Evolutionary conservation across 2,113 vertebrate genomes (phyloP).

Genomic region (Hyperoodon ampullatus): DNA sequence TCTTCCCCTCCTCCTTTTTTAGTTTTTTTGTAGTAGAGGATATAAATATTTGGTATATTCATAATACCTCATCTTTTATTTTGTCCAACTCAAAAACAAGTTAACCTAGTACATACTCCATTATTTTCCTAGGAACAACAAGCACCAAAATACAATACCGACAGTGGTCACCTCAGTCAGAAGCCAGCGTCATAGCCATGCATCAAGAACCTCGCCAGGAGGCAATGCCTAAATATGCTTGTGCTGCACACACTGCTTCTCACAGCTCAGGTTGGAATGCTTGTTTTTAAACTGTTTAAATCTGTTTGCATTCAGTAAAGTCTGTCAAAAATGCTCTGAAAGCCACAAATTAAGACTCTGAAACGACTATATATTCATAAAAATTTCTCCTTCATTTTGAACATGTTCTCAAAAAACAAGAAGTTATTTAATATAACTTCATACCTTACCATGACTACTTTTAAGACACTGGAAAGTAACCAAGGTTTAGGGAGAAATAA

Average conservation of each 20-base stretch:
- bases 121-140: slow-evolving; percentile 2
- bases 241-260: not conserved
- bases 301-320: slow-evolving; percentile 32
- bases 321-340: slow-evolving; percentile 52
- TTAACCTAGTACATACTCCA: not conserved
- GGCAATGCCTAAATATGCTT: not conserved
- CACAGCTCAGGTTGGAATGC: slow-evolving; percentile 55
- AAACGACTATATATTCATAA: slow-evolving; percentile 32
- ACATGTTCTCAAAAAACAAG: slow-evolving; percentile 50
- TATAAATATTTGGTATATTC: slow-evolving; percentile 47
- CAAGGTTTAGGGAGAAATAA: slow-evolving; percentile 39
- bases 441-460: not conserved
- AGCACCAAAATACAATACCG: not conserved
- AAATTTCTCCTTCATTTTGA: slow-evolving; percentile 16
- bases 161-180: not conserved
- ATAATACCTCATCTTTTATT: slow-evolving; percentile 8
- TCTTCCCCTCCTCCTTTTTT: not conserved
- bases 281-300: slow-evolving; percentile 18
- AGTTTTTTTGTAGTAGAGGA: slow-evolving; percentile 8
- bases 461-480: slow-evolving; percentile 19
- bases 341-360: not conserved
- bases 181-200: not conserved
- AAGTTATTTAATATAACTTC: slow-evolving; percentile 27
- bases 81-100: slow-evolving; percentile 24
- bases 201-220: not conserved